Percentiles rank a stretch among this genome's conserved stretches.
Conservation (phyloP, 2,797 vertebrate genomes). For the Onychomys torridus region DNA sequence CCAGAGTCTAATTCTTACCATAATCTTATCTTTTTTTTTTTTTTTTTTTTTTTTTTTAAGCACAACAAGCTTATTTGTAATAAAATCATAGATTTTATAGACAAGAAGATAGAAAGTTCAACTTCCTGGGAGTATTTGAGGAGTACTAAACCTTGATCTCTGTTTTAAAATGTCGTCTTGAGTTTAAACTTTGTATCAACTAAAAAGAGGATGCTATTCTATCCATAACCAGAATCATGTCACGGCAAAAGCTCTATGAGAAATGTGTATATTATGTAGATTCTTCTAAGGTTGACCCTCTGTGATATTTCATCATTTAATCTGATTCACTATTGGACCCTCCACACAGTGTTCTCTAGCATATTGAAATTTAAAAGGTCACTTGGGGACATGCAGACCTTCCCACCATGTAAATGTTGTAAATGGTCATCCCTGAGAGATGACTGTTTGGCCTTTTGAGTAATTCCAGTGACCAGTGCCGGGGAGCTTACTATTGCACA, state of each 20-base stretch:
- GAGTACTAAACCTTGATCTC: background rate
- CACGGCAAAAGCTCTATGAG: background rate
- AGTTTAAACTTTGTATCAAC: slow-evolving; percentile 36
- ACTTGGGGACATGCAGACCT: slow-evolving; percentile 49
- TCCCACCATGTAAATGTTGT: slow-evolving; percentile 46
- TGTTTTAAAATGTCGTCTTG: slow-evolving; percentile 61
- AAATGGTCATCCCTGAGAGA: slow-evolving; percentile 63
- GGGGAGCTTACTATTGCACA: slow-evolving; percentile 82
- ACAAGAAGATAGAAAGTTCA: background rate
- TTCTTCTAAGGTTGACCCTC: slow-evolving; percentile 47
- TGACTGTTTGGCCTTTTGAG: slow-evolving; percentile 69
- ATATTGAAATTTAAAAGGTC: slow-evolving; percentile 61
- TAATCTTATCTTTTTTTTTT: slow-evolving; percentile 49
- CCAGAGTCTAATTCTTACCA: slow-evolving; percentile 31
- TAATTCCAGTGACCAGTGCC: slow-evolving; percentile 81
- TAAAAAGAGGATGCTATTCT: background rate
- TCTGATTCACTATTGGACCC: slow-evolving; percentile 50
- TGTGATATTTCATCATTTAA: slow-evolving; percentile 21
- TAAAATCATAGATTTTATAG: slow-evolving; percentile 13
- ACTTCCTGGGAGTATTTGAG: slow-evolving; percentile 36
- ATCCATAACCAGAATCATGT: background rate
- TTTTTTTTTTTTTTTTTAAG: too few species aligned
- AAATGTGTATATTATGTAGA: background rate
- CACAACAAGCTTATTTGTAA: background rate
- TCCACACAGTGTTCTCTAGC: slow-evolving; percentile 64